Evolutionary conservation across 2,797 vertebrate genomes (phyloP).

Genomic region (Pipistrellus pygmaeus): DNA sequence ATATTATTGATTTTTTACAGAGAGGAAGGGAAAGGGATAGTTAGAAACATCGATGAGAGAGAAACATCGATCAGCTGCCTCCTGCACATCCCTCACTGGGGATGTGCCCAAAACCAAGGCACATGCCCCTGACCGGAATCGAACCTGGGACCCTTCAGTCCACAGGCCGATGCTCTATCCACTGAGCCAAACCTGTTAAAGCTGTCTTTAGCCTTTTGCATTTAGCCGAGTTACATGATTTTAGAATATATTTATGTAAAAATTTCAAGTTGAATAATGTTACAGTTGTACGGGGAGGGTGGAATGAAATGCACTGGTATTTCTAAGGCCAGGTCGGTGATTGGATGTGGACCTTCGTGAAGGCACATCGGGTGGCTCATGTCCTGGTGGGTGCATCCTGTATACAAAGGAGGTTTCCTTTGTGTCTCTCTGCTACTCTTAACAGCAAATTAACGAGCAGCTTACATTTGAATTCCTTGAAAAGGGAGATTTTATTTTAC

Average conservation of each 20-base stretch:
- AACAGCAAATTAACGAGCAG: background rate
- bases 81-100: too few relatives aligned
- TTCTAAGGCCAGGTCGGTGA: background rate
- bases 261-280: slow-evolving; percentile 29
- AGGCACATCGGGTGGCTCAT: background rate
- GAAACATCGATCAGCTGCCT: too few relatives aligned
- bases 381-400: background rate
- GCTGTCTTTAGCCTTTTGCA: too few relatives aligned
- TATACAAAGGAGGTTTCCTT: background rate
- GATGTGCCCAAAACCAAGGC: too few relatives aligned
- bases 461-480: background rate
- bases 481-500: slow-evolving; percentile 11
- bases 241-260: slow-evolving; percentile 13
- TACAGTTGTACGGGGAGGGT: background rate
- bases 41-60: too few relatives aligned
- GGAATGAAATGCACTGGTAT: background rate
- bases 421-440: background rate
- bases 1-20: too few relatives aligned
- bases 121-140: too few relatives aligned
- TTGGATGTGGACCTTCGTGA: background rate
- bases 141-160: too few relatives aligned
- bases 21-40: too few relatives aligned
- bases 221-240: background rate
- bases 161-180: too few relatives aligned
- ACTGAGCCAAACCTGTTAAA: too few relatives aligned